Percentiles rank a stretch among this genome's conserved stretches.
These are phyloP conservation scores for Napeogenes sylphis DNA, from an alignment of 2,888 invertebrate genomes.

Conservation along the genomic window DNA sequence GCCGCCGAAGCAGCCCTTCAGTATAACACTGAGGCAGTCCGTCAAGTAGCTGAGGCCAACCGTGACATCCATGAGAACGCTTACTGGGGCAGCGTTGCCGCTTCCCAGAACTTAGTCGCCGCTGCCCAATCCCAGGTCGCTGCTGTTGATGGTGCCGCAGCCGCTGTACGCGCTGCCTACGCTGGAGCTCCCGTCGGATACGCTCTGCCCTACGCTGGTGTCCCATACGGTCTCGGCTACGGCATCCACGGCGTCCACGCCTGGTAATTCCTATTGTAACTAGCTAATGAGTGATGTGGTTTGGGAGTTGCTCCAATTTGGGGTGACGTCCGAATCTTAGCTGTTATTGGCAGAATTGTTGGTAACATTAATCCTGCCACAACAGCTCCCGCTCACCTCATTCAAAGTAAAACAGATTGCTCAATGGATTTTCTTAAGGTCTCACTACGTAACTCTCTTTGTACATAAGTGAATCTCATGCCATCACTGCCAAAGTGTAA, in stretches of 20 bases:
- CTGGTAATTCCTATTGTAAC: constrained; percentile 50
- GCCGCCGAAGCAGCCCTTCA: constrained; percentile 63
- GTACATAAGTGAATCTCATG: constrained; percentile 66
- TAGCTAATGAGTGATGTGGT: constrained; percentile 11
- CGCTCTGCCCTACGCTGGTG: constrained; percentile 33
- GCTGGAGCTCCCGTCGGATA: constrained; percentile 35
- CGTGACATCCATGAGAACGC: constrained; percentile 67
- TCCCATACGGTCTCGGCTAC: constrained; percentile 38
- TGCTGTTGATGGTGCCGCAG: constrained; percentile 54
- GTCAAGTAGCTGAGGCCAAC: constrained; percentile 57
- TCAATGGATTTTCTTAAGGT: constrained; percentile 56
- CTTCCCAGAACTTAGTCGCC: constrained; percentile 64
- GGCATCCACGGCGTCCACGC: constrained; percentile 42
- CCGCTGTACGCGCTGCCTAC: constrained; percentile 43
- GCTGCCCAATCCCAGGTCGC: constrained; percentile 70
- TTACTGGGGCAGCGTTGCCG: constrained; percentile 67
- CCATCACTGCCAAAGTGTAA: constrained; percentile 78
- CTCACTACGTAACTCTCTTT: constrained; percentile 75
- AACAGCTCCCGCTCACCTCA: constrained; percentile 21
- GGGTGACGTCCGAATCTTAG: constrained; percentile 15
- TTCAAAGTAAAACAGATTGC: constrained; percentile 48
- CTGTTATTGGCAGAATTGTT: constrained; percentile 19
- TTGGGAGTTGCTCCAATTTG: constrained; percentile 13
- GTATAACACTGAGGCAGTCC: constrained; percentile 61
- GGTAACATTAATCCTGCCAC: constrained; percentile 19